Conservation (phyloP, 2,113 vertebrate species). For the Nipponia nippon region DNA sequence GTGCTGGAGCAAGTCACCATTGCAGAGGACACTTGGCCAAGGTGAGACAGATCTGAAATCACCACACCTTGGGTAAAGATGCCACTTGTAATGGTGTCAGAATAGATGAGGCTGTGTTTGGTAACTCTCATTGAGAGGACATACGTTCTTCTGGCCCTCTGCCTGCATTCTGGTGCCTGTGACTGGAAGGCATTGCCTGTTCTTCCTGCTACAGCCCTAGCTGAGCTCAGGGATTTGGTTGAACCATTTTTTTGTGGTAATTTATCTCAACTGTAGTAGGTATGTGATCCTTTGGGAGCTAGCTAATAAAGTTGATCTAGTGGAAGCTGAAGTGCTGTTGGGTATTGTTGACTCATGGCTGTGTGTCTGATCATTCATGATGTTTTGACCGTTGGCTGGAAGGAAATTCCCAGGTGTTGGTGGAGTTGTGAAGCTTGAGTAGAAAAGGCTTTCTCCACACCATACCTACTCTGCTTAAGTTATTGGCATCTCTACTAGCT, state of each 20-base stretch:
- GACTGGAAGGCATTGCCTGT: neutral
- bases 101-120: neutral
- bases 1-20: neutral
- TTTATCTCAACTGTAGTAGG: neutral
- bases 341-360: neutral
- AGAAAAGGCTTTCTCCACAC: neutral
- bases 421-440: neutral
- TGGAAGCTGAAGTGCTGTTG: neutral
- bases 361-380: neutral
- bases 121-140: neutral
- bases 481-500: neutral
- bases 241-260: neutral
- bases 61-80: neutral
- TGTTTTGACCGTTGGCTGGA: neutral
- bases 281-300: neutral
- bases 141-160: neutral
- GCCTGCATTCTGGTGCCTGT: neutral
- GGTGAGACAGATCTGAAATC: neutral
- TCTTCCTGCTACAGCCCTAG: neutral
- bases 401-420: neutral
- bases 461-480: neutral
- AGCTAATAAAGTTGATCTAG: neutral
- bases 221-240: neutral
- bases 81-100: neutral
- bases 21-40: neutral